Evolutionary conservation across 2,113 vertebrate species (phyloP).

Genomic region (Pachyramphus minor): DNA sequence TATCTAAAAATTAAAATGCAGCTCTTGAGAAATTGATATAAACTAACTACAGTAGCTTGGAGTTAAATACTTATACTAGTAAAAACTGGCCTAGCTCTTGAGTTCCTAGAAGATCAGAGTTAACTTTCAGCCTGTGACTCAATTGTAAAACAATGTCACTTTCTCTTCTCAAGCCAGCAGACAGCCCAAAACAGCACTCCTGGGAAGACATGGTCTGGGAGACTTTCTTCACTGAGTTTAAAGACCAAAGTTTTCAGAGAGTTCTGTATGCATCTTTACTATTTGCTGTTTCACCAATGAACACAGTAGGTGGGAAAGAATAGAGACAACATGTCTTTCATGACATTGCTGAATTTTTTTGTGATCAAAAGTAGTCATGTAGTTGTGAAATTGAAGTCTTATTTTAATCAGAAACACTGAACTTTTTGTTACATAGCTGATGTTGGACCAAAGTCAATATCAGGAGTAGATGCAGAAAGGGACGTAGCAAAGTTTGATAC

Average conservation of each 20-base stretch:
- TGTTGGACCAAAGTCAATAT: neutral
- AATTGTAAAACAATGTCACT: neutral
- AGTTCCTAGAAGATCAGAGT: slow-evolving; percentile 40
- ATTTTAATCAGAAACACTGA: neutral
- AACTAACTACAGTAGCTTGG: neutral
- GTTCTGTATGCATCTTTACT: neutral
- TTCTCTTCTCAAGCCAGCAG: slow-evolving; percentile 13
- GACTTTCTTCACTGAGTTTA: neutral
- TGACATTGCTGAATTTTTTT: neutral
- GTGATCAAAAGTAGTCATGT: neutral
- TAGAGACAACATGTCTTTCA: neutral
- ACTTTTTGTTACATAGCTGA: neutral
- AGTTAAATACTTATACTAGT: slow-evolving; percentile 2
- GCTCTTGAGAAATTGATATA: neutral
- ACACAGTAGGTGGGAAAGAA: neutral
- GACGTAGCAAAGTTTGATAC: neutral
- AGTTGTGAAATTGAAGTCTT: neutral
- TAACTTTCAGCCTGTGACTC: slow-evolving; percentile 18
- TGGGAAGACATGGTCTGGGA: neutral
- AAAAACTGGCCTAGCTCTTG: neutral
- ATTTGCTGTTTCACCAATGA: neutral
- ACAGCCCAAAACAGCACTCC: neutral
- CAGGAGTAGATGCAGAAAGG: neutral
- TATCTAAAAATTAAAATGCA: neutral
- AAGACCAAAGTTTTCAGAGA: neutral